Evolutionary conservation across 2,888 invertebrate species (phyloP), one percentile per base, ranked within the genome.

Genomic region (Microplitis deprimator): DNA sequence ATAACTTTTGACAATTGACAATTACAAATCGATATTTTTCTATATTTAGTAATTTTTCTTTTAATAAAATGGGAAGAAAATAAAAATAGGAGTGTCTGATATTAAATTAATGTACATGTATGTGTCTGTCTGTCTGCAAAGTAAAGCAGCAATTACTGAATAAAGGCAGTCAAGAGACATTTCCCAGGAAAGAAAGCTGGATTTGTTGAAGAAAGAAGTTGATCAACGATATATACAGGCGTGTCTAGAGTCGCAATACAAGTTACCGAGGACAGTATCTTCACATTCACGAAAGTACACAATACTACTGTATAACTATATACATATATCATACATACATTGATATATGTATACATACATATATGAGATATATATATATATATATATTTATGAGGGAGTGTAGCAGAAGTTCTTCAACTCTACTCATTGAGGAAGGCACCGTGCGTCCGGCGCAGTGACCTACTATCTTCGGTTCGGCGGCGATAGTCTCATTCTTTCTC

Each of bases 371-470:
- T 39, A 50, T 75, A 76, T 60, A 50, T 50, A 50, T 13, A 50
- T 13, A 50, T 50, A 50, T 13, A 13, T 13, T 71, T 64, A 75
- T 61, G 79, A 79, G 74, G n/a, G 61, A 76, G 73, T 20, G 38
- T 78, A 83, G 84, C 83, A 79, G 77, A 83, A 83, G 50, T 50
- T 50, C 50, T 50, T 50, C 50, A 50, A 83, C 79, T 50, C 50
- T 13, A 83, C 79, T 82, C 82, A 84, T 82, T 84, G 88, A 87
- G 87, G 87, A 85, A 86, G 88, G 85, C 88, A 88, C 79, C 83
- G 87, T 87, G 88, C 88, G 89, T 89, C 89, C 89, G 89, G 87
- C 89, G 89, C 86, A 84, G 84, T 89, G 89, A 89, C 89, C 89
- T 87, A 89, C 89, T 88, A 89, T 89, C 88, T 85, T 86, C 88